Base-by-base conservation (phyloP, 2,888 invertebrate species). In the Agelastica alni region DNA sequence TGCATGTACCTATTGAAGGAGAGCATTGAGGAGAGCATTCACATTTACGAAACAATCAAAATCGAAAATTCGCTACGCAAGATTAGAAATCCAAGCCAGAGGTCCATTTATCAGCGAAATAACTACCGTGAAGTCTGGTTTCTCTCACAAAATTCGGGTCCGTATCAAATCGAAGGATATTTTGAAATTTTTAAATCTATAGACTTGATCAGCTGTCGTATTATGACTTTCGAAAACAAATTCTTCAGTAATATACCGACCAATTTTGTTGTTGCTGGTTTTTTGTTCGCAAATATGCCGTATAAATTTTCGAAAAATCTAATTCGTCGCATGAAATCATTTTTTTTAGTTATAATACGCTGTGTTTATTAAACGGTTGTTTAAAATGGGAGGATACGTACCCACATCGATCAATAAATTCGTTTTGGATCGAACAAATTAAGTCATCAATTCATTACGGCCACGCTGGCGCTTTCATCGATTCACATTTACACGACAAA, bases 51-150 rank as follows among this genome's bases (percentile, higher is more conserved):
- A 14, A 44, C 16, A 31, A 32, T 31, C 46, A 14, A 36, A 34
- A 34, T 54, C 45, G 55, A 31, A 31, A 55, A 64, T 64, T 64
- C 62, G 64, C 59, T 52, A 61, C 58, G 56, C 54, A 56, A 51
- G 60, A 61, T 58, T 55, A 46, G 51, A 60, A 62, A 62, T 61
- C 62, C 59, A 39, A 51, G 53, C 53, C 51, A 41, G 55, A 60
- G 43, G 51, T 44, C 52, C 58, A 37, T 56, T 57, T 54, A 42
- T 53, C 43, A 43, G 42, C 18, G 51, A 36, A 52, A 59, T 55
- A 61, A 56, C 53, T 42, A 42, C 55, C 51, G 39, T 53, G 52
- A 36, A 31, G 48, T 26, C 17, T 36, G 36, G 43, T 37, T 14
- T 17, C 36, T 44, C 49, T 43, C 48, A 30, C 48, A 56, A 56